Conservation (phyloP, 2,888 invertebrate species). For the Thecophora atra region DNA sequence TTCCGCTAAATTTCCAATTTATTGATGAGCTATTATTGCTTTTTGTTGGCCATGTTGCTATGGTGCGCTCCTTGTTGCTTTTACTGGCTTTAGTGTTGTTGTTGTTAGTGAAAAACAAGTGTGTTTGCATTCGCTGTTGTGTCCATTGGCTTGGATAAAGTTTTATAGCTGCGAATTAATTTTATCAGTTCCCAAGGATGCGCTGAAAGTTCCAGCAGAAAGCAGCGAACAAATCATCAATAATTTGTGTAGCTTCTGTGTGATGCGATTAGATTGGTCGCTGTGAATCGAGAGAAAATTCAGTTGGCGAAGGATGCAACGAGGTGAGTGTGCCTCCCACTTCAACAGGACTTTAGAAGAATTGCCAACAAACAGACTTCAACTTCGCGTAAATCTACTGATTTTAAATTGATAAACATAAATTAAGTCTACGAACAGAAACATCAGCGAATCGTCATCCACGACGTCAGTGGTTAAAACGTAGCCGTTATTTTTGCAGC, state of each 20-base stretch:
- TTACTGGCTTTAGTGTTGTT: background rate
- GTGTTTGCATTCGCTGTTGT: background rate
- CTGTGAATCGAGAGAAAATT: background rate
- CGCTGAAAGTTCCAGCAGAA: background rate
- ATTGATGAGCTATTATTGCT: conserved; percentile 36
- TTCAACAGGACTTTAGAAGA: too few species aligned
- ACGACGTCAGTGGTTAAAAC: too few species aligned
- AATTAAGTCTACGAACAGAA: too few species aligned
- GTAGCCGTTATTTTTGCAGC: background rate
- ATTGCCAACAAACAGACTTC: too few species aligned
- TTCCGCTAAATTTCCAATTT: conserved; percentile 34
- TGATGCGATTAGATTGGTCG: background rate
- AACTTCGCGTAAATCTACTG: too few species aligned
- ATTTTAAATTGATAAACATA: too few species aligned
- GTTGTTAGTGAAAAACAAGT: background rate
- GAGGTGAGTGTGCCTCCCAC: conserved; percentile 11
- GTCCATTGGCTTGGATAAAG: background rate
- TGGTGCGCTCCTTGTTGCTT: background rate
- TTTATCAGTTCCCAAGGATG: conserved; percentile 8
- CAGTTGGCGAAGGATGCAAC: conserved; percentile 9
- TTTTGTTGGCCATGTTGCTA: background rate
- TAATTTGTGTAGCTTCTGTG: background rate
- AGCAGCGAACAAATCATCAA: too few species aligned
- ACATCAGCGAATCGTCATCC: too few species aligned
- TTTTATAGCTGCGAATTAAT: background rate